Base-by-base conservation (phyloP, 2,797 vertebrate species). In the Tokudaia muenninki region DNA sequence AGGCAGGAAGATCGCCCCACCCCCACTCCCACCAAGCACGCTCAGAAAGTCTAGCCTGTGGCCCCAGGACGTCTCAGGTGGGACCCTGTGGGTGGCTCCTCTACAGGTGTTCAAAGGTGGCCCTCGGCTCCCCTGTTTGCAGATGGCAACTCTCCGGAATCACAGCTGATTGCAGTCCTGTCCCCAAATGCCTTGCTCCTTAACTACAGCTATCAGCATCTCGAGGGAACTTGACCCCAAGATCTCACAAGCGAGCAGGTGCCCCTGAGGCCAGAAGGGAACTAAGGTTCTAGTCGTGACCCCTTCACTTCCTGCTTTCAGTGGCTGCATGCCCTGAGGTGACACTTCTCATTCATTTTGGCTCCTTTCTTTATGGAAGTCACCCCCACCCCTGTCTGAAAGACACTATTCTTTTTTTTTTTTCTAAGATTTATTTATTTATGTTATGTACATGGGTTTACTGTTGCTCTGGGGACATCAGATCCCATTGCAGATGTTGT, bases 101-200 rank as follows among this genome's bases (percentile, higher is more conserved):
- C 57, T 41, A 21, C 61, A 1, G 1, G 29, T 24, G 47, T 31
- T 72, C 34, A 10, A 47, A 44, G 65, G 37, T 0, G 34, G 52
- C 41, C 78, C 29, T 21, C 50, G 70, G 34, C 13, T 31, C 21
- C 55, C 55, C 92, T 47, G 47, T 7, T 57, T 11, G 1, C 17
- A 72, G 41, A 29, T 0, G 1, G 17, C 19, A 11, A 5, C 4
- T 4, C 41, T 26, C 9, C 0, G 0, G 26, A 26, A 17, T 9
- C 0, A 24, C 1, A 34, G 91, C 41, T 16, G 13, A 19, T 37
- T 17, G 0, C 11, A n/a, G 7, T 61, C 8, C 14, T 61, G 72
- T 47, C 57, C 24, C 0, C 34, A 29, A 52, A 14, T 41, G 8
- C 14, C 44, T 21, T 13, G 10, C 19, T 26, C 11, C 65, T 12